Evolutionary conservation across 1,140 invertebrate species (phyloP), one percentile per base, ranked within the genome.

Genomic region (Manduca sexta): DNA sequence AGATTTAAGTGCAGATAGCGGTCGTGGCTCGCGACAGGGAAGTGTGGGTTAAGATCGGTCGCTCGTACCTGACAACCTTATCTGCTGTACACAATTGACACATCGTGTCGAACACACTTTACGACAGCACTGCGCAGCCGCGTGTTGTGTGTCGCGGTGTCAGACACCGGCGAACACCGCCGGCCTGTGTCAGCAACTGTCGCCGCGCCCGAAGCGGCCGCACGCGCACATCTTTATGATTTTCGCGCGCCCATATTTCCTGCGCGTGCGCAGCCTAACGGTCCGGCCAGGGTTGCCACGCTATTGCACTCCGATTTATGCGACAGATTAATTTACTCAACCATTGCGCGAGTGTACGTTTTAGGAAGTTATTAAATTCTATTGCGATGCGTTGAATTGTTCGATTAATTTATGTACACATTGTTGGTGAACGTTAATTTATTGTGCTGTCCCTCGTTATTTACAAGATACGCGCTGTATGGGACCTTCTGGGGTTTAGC

Each of bases 161-260:
- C 21, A 7, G 14, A 40, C 18, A 18, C 21, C 14, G 41, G 43
- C 43, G 33, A 34, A 15, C 21, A 26, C 21, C 35, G 47, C 42
- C 43, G 41, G 31, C 42, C 46, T 46, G 56, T 59, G 56, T 54
- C 56, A 43, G 42, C 53, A 38, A 37, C 42, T 39, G 33, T 44
- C 12, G 4, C 14, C 29, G 34, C 11, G 37, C n/a, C n/a, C n/a
- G n/a, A n/a, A n/a, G 26, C 33, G 15, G 42, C 44, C 57, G 56
- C 62, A 52, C 53, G 53, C 57, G 44, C 45, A 49, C 31, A 50
- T 34, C 33, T 74, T 74, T 69, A 74, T 62, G 67, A 63, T 70
- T 74, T 74, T 74, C 62, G 64, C 71, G 66, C 66, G 52, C 57
- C 56, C 51, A 64, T 69, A 64, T 60, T 56, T 69, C 57, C 21